phyloP scores from a whole-genome alignment of 1,140 invertebrate genomes.

The Bactericera cockerelli region DNA sequence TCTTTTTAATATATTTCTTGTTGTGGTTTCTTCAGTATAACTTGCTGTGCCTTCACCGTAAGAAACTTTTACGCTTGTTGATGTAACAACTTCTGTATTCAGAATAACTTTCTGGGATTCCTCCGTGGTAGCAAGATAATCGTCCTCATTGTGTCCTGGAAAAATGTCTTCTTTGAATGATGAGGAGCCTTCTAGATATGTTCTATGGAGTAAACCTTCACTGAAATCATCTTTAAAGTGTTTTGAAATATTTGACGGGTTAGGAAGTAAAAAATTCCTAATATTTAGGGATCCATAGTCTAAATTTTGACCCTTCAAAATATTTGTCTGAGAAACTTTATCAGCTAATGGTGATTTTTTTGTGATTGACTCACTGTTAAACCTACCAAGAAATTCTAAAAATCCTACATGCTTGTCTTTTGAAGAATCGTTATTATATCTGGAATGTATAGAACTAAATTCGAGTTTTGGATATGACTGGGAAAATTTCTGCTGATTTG shows the following conservation, averaged over 20 bases:
- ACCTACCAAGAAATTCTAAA: too few species aligned
- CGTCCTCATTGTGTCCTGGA: not conserved
- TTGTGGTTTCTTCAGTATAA: not conserved
- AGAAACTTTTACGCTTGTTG: constrained; percentile 14
- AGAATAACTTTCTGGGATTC: constrained; percentile 10
- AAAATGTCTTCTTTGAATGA: not conserved
- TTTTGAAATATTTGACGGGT: not conserved
- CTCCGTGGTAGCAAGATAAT: not conserved
- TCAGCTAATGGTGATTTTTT: not conserved
- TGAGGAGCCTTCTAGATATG: constrained; percentile 14
- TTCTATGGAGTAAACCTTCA: constrained; percentile 20
- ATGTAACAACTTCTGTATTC: constrained; percentile 17
- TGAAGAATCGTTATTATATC: too few species aligned
- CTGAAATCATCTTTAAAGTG: not conserved
- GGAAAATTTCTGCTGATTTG: too few species aligned
- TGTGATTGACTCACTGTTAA: not conserved
- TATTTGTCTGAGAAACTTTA: not conserved
- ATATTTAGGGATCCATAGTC: not conserved
- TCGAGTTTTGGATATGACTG: too few species aligned
- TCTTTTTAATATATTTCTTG: not conserved
- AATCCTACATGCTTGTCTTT: too few species aligned
- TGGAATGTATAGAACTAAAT: too few species aligned
- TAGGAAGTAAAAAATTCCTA: not conserved
- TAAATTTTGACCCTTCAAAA: constrained; percentile 7
- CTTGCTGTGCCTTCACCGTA: constrained; percentile 8